Evolutionary conservation across 2,113 vertebrate genomes (phyloP).

Genomic region (Girardinichthys multiradiatus): DNA sequence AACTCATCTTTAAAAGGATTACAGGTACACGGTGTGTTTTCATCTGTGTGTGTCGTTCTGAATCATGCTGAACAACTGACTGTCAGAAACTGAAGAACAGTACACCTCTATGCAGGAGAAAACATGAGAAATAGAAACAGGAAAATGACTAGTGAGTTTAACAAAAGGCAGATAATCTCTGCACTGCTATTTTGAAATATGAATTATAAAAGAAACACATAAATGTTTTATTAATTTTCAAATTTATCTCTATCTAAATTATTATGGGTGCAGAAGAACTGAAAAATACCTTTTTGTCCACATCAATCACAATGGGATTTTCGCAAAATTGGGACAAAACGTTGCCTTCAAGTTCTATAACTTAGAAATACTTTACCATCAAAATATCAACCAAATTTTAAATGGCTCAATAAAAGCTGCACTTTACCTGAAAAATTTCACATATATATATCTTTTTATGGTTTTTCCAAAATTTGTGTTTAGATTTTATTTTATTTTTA

Average conservation of each 20-base stretch:
- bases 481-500: no score
- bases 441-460: no score
- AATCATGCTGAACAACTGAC: conserved; percentile 14
- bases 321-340: no score
- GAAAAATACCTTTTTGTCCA: not conserved
- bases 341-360: no score
- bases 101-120: not conserved
- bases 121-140: not conserved
- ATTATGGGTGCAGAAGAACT: not conserved
- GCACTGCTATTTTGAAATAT: not conserved
- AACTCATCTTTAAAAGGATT: conserved; percentile 60
- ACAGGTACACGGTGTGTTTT: conserved; percentile 15
- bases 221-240: not conserved
- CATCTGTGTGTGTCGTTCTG: conserved; percentile 31
- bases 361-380: no score
- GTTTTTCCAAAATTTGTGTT: no score
- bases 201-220: not conserved
- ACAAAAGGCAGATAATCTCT: not conserved
- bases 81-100: conserved; percentile 19
- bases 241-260: not conserved
- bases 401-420: no score
- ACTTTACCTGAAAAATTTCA: no score
- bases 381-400: no score
- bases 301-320: no score
- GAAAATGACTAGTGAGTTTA: not conserved